Evolutionary conservation across 2,113 vertebrate genomes (phyloP).

Genomic region (Anguilla japonica): DNA sequence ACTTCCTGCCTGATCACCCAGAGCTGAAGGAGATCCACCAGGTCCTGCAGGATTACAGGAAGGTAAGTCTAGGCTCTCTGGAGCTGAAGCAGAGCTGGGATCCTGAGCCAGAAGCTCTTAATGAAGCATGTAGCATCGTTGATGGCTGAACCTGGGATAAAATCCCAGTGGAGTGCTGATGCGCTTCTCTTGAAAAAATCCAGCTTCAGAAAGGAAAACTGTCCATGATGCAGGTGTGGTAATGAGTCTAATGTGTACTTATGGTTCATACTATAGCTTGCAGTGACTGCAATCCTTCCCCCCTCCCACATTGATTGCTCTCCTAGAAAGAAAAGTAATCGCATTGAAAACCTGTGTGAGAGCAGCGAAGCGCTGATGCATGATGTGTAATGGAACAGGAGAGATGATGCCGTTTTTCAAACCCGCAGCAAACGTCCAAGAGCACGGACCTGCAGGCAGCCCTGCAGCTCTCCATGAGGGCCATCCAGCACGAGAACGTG

Average conservation of each 20-base stretch:
- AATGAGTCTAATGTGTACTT: no score
- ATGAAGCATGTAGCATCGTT: neutral
- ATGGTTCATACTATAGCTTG: no score
- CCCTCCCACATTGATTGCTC: neutral
- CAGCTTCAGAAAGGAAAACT: no score
- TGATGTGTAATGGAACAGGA: neutral
- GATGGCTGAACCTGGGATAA: no score
- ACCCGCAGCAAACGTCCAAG: slow-evolving; percentile 82
- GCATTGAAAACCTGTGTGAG: no score
- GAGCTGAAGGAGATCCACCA: slow-evolving; percentile 89
- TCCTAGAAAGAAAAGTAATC: neutral
- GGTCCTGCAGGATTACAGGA: slow-evolving; percentile 89
- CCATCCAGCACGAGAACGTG: slow-evolving; percentile 94
- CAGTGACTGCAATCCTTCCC: no score
- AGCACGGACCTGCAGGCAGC: slow-evolving; percentile 83
- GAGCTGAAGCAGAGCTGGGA: neutral
- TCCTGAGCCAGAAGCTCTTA: neutral
- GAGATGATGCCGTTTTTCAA: neutral
- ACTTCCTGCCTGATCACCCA: slow-evolving; percentile 91
- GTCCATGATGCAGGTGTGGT: no score
- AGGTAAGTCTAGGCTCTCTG: slow-evolving; percentile 70
- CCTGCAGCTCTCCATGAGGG: slow-evolving; percentile 90
- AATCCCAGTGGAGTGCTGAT: no score
- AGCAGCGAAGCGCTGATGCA: neutral
- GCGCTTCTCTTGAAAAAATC: no score